Base-by-base conservation (phyloP, 1,140 invertebrate species). In the Camponotus floridanus region DNA sequence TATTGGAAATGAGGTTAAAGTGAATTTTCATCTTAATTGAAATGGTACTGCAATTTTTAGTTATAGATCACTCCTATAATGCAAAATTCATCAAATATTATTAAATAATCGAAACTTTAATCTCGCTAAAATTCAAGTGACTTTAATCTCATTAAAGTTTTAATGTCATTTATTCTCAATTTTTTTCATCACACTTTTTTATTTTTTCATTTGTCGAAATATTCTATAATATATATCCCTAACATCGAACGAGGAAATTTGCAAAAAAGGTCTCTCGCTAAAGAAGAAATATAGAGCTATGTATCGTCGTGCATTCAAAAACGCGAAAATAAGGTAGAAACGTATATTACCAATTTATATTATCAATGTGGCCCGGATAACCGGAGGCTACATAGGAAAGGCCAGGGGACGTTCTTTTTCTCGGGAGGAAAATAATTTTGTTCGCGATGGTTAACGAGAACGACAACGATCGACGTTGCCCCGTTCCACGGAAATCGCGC, bases 301-400 rank as follows among this genome's bases (percentile, higher is more conserved):
- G 33, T 45, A 33, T n/a, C 45, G 13, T 79, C 45, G n/a, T 18
- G 21, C 8, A 70, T 57, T 80, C 45, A 31, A 21, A 9, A 57
- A 31, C 21, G 15, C 18, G 39, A 71, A 42, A 61, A 48, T 59
- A 81, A 73, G 55, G 26, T 21, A 67, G 42, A 79, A 79, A 79
- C 42, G 76, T 73, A 73, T 73, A 81, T 81, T 81, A 81, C 67
- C 67, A 81, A 81, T 81, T 81, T 81, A 81, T 71, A 61, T 81
- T 73, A 73, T 55, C 70, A 73, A 81, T 45, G 51, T 81, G 61
- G 67, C 18, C 11, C 18, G 36, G 55, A 70, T 45, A 73, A 81
- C 48, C 21, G 51, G 78, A 45, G 48, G 48, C 26, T 26, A 48
- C 11, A 7, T 13, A 36, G 39, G 39, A 11, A 7, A 39, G 39